These are phyloP conservation scores for Euzophera pinguis DNA, from an alignment of 2,888 invertebrate genomes.

Conservation along the genomic window DNA sequence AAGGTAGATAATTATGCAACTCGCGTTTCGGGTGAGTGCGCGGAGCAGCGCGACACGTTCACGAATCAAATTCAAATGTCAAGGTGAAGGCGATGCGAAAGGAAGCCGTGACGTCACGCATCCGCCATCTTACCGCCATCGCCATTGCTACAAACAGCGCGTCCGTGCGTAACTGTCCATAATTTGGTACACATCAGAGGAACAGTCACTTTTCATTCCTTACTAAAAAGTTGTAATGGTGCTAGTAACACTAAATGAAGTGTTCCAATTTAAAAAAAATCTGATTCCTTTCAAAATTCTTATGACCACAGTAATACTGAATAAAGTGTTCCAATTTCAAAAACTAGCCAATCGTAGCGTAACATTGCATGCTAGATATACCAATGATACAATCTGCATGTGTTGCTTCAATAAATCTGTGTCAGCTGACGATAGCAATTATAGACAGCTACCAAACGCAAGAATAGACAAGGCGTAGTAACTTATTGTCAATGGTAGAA, in stretches of 20 bases:
- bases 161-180: conserved; percentile 18
- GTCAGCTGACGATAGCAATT: too few relatives aligned
- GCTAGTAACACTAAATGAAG: too few relatives aligned
- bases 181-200: too few relatives aligned
- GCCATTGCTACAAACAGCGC: conserved; percentile 39
- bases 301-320: too few relatives aligned
- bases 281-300: too few relatives aligned
- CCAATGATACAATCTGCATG: neutral
- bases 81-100: conserved; percentile 72
- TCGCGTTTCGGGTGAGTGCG: conserved; percentile 49
- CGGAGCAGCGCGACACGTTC: conserved; percentile 53
- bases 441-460: too few relatives aligned
- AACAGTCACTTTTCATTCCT: too few relatives aligned
- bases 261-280: too few relatives aligned
- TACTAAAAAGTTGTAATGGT: too few relatives aligned
- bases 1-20: conserved; percentile 39
- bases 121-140: conserved; percentile 53
- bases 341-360: conserved; percentile 33
- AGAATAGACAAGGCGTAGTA: too few relatives aligned
- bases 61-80: conserved; percentile 72
- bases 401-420: too few relatives aligned
- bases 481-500: conserved; percentile 11
- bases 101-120: conserved; percentile 70
- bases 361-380: conserved; percentile 28
- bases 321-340: too few relatives aligned